Base-by-base conservation (phyloP, 2,888 invertebrate species). In the Sepioteuthis lessoniana region DNA sequence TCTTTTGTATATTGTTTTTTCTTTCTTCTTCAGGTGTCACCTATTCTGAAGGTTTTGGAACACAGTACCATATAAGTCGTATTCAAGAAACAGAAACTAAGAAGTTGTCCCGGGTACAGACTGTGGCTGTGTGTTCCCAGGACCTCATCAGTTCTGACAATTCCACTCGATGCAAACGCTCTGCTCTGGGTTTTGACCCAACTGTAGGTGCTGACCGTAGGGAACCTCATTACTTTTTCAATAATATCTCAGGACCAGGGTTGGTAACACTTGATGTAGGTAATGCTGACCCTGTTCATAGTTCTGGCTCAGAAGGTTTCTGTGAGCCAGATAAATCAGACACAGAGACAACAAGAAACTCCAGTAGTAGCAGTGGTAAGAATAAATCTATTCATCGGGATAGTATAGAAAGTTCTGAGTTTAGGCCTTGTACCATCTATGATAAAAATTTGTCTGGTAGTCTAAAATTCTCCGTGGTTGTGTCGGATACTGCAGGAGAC, bases 291-390 rank as follows among this genome's bases (percentile, higher is more conserved):
- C 50, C 93, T 0, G 99, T 99, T 97, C 98, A 99, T 95, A 99
- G 99, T 94, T 99, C 99, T 28, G 99, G 99, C 95, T 99, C 99
- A 95, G 99, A 99, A 97, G 99, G 99, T 93, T 99, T 99, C 97
- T 99, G 99, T 97, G 99, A 99, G 97, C 99, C 99, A 25, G 97
- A 97, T 35, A 93, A 55, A 93, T 60, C 60, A 28, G 93, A 93
- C 91, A 91, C 91, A 13, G 91, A 91, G 46, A 91, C 91, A 91
- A 91, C 91, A 38, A 91, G 91, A 46, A 91, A 91, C 91, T 91
- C 91, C 31, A 91, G 91, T 42, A 91, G 91, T 46, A 91, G 91
- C 42, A 91, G 46, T 91, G 91, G 91, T 13, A 91, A 91, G 46
- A 91, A 91, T n/a, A 91, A 91, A 91, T 42, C 46, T 21, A n/a